Evolutionary conservation across 1,140 invertebrate genomes (phyloP), one percentile per base, ranked within the genome.

Genomic region (Neodiprion fabricii): DNA sequence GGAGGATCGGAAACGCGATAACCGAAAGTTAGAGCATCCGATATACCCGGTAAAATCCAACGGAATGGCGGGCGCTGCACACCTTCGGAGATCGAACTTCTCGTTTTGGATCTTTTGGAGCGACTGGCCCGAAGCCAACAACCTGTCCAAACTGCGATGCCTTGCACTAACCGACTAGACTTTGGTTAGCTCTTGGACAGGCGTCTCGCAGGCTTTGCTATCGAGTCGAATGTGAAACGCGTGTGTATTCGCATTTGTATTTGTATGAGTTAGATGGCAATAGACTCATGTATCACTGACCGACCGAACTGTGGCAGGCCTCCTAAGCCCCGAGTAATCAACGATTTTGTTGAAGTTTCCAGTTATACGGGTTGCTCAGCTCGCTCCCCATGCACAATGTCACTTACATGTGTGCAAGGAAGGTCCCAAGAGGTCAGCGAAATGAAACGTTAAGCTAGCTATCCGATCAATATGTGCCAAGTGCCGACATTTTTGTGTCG

Each of bases 321-420:
- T 61, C 53, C 4, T 61, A 61, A 61, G 1, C 3, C 53, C 53
- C 53, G 53, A 14, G 53, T 61, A 61, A 61, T 61, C 53, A 61
- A 61, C 53, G 53, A 61, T 61, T 61, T 61, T 61, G 53, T 61
- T 61, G 53, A 61, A 61, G 53, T 61, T 61, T 61, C 53, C 53
- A 61, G 53, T 61, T 61, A 61, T 61, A 61, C 53, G 53, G 53
- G 53, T 61, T 61, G 7, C 53, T 61, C 53, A 14, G n/a, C 53
- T 61, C n/a, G 53, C 53, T 61, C 53, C 53, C n/a, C 11, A 17
- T 61, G 11, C 53, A 61, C 7, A 61, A 17, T 61, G 11, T 61
- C 53, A 61, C 53, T 9, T 40, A 40, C 28, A 40, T 4, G 28
- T 5, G 28, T 40, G 28, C 28, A 40, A 1, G 5, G 28, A 40